Conservation (phyloP, 2,797 vertebrate genomes). For the Avahi laniger region DNA sequence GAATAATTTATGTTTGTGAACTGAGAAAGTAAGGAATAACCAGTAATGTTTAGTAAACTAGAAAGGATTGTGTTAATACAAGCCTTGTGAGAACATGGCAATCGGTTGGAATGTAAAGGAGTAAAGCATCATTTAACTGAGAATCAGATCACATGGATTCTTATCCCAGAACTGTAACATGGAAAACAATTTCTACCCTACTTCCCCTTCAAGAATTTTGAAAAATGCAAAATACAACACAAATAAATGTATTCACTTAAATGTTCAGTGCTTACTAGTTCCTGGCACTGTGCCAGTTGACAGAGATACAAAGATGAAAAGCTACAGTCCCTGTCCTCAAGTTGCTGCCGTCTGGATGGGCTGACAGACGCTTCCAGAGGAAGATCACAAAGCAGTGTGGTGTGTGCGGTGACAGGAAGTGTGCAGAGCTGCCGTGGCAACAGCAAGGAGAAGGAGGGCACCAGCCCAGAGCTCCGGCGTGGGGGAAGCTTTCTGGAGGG, state of each 20-base stretch:
- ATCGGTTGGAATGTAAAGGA: not conserved
- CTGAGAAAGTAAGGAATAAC: slow-evolving; percentile 13
- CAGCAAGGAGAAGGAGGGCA: not conserved
- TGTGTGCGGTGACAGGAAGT: not conserved
- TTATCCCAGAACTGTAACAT: not conserved
- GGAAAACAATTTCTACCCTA: not conserved
- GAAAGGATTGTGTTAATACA: not conserved
- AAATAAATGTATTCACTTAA: not conserved
- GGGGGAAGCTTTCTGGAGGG: not conserved
- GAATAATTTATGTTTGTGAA: not conserved
- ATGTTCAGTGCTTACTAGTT: not conserved
- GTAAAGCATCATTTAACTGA: not conserved
- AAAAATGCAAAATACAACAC: not conserved
- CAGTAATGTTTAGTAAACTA: not conserved
- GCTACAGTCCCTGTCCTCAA: not conserved
- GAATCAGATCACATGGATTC: not conserved
- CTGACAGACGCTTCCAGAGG: not conserved
- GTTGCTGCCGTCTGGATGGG: not conserved
- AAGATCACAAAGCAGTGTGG: not conserved
- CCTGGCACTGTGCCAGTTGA: not conserved
- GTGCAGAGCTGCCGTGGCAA: slow-evolving; percentile 27
- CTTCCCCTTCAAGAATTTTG: not conserved
- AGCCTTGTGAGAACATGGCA: not conserved
- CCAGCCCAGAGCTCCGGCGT: not conserved
- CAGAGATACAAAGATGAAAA: slow-evolving; percentile 30